Evolutionary conservation across 2,888 invertebrate genomes (phyloP), one percentile per base, ranked within the genome.

Genomic region (Cerceris rybyensis): DNA sequence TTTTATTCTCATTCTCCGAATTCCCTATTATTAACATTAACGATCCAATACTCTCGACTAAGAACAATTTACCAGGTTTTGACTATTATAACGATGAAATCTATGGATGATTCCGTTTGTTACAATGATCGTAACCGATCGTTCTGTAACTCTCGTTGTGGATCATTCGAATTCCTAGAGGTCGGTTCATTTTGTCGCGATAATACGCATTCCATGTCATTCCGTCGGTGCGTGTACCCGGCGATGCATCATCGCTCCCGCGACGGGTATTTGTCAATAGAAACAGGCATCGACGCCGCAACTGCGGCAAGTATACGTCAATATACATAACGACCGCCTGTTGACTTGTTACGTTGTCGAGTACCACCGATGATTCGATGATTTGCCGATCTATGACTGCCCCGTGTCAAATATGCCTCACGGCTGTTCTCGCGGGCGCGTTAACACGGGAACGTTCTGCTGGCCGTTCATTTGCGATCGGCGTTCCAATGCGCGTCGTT

Each of bases 311-410:
- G 86, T 86, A 87, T 88, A 86, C 86, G 80, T 78, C 86, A 82
- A 84, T 88, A 87, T 88, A 89, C 87, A 88, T 88, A 86, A 86
- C 85, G 87, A 86, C 85, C 84, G 84, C 83, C 87, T 90, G 90
- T 91, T 92, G 89, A 91, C 90, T 91, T 91, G 91, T 91, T 89
- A 91, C 90, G 89, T 88, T 92, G 92, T 91, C 91, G 89, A 88
- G 90, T 87, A 87, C 89, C 89, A 87, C 81, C 87, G 85, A 86
- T 88, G 86, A 86, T 89, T 87, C 85, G 90, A 91, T 90, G 90
- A 92, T 91, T 91, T 91, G 90, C 90, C 88, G 90, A 90, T 90
- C 88, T 86, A 85, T 85, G 89, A 87, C 86, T 88, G 81, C 66
- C 81, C 80, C 88, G 87, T 89, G 88, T 89, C 88, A 87, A 89